Base-by-base conservation (phyloP, 2,888 invertebrate species). In the Drosophila lacicola region DNA sequence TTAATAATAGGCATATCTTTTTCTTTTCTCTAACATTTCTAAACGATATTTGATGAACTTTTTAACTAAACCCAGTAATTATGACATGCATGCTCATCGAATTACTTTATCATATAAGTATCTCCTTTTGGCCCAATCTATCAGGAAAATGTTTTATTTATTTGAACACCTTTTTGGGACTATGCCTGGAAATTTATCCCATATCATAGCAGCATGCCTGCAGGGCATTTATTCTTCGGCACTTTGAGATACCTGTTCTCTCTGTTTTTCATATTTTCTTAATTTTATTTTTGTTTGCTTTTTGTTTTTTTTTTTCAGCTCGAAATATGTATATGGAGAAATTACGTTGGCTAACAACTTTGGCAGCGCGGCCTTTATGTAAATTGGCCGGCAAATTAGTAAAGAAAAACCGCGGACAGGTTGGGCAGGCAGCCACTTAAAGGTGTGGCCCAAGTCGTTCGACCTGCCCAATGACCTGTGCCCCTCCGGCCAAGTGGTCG, bases 361-460 rank as follows among this genome's bases (percentile, higher is more conserved):
- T 83, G 51, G 71, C 71, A 65, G 69, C 54, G 88, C 68, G 82
- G 72, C 80, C 88, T 88, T 86, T 86, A 86, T 86, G 85, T 68
- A 86, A 86, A 86, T 89, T 88, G 88, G 80, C 76, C 55, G 78
- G 73, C 88, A 86, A 86, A 86, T 86, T 86, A 89, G 85, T 86
- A 65, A 78, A 80, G 68, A 78, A 80, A 74, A 79, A 56, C 61
- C 70, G 64, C 79, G 74, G 45, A 41, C 78, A 75, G 74, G 74
- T 63, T 46, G 39, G 49, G 17, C 44, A 46, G 39, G 47, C 45
- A 60, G 55, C 47, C 51, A 66, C 54, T 71, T 70, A 45, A 61
- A 74, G 75, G 79, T 76, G 75, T 65, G 70, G 70, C 70, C 39
- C 57, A 61, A 69, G 74, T 75, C 65, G 50, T 54, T 74, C 61